Percentiles rank a stretch among this genome's conserved stretches.
Conservation (phyloP, 1,140 invertebrate species). For the Goniozus legneri region DNA sequence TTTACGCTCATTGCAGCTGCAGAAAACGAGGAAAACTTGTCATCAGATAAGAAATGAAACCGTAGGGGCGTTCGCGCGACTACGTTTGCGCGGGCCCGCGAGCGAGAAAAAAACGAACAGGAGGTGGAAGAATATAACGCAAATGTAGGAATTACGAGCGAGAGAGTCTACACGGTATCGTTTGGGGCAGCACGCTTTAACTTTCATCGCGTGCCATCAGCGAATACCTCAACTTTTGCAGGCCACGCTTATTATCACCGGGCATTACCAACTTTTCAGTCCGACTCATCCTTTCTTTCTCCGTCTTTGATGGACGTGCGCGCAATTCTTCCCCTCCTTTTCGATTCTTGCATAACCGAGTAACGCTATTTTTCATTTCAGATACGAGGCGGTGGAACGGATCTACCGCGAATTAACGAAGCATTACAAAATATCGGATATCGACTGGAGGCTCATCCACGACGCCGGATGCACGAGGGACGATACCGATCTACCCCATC, state of each 20-base stretch:
- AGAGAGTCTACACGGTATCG: slow-evolving; percentile 35
- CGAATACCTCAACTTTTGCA: slow-evolving; percentile 31
- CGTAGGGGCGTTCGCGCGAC: slow-evolving; percentile 8
- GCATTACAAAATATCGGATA: slow-evolving; percentile 58
- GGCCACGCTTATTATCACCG: slow-evolving; percentile 26
- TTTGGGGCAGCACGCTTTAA: slow-evolving; percentile 30
- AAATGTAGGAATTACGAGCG: slow-evolving; percentile 24
- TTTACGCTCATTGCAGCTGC: slow-evolving; percentile 32
- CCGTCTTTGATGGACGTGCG: too few species aligned
- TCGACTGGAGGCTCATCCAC: slow-evolving; percentile 76
- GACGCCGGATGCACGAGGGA: slow-evolving; percentile 86
- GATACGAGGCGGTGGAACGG: slow-evolving; percentile 52
- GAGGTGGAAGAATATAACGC: too few species aligned
- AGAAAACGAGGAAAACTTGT: slow-evolving; percentile 31
- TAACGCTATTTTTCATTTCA: slow-evolving; percentile 21
- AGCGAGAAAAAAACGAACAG: slow-evolving; percentile 10
- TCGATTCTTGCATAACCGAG: neutral
- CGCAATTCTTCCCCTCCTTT: too few species aligned
- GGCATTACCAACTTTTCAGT: slow-evolving; percentile 30
- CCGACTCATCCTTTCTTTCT: slow-evolving; percentile 16
- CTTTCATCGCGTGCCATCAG: slow-evolving; percentile 29
- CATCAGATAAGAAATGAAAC: slow-evolving; percentile 27
- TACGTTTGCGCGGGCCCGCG: neutral
- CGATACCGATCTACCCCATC: slow-evolving; percentile 74
- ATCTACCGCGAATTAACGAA: slow-evolving; percentile 49